These are phyloP conservation scores for Phataginus tetradactyla DNA, from an alignment of 2,797 vertebrate species.

Conservation along the genomic window DNA sequence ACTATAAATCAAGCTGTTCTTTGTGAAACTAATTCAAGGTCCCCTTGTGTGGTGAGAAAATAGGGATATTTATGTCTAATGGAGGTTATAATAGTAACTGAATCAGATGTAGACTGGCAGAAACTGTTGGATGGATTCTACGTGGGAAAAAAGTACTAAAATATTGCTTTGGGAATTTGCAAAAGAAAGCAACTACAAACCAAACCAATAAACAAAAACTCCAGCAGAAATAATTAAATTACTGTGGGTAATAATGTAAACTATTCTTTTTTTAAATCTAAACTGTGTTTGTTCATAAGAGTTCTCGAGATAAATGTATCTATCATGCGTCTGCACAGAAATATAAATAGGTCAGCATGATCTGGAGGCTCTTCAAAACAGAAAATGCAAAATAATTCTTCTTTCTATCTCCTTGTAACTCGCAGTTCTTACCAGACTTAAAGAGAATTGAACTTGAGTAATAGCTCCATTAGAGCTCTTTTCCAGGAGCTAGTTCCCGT, in stretches of 20 bases:
- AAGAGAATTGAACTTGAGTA: slow-evolving; percentile 92
- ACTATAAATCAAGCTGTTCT: slow-evolving; percentile 77
- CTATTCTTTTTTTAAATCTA: slow-evolving; percentile 17
- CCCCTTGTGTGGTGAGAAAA: slow-evolving; percentile 79
- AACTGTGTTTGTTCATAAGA: slow-evolving; percentile 26
- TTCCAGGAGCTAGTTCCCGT: slow-evolving; percentile 91
- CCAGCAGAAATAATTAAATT: slow-evolving; percentile 10
- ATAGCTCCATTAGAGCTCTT: slow-evolving; percentile 94
- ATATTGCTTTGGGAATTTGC: slow-evolving; percentile 41
- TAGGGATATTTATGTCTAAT: slow-evolving; percentile 75
- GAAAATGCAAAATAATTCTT: slow-evolving; percentile 83
- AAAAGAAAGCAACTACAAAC: slow-evolving; percentile 41
- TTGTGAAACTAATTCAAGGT: slow-evolving; percentile 80
- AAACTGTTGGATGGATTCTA: slow-evolving; percentile 74
- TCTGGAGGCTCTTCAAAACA: slow-evolving; percentile 81
- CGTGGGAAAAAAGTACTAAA: slow-evolving; percentile 13
- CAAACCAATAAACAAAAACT: slow-evolving; percentile 57
- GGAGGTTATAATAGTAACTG: slow-evolving; percentile 75
- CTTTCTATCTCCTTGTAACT: slow-evolving; percentile 81
- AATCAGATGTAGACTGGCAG: slow-evolving; percentile 77
- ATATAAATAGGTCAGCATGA: slow-evolving; percentile 73
- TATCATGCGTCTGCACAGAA: not conserved
- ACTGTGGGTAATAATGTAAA: not conserved
- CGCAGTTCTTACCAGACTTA: slow-evolving; percentile 83
- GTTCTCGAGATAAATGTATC: slow-evolving; percentile 26